These are phyloP conservation scores for Zaprionus gabonicus DNA, from an alignment of 1,140 invertebrate species.

Conservation along the genomic window DNA sequence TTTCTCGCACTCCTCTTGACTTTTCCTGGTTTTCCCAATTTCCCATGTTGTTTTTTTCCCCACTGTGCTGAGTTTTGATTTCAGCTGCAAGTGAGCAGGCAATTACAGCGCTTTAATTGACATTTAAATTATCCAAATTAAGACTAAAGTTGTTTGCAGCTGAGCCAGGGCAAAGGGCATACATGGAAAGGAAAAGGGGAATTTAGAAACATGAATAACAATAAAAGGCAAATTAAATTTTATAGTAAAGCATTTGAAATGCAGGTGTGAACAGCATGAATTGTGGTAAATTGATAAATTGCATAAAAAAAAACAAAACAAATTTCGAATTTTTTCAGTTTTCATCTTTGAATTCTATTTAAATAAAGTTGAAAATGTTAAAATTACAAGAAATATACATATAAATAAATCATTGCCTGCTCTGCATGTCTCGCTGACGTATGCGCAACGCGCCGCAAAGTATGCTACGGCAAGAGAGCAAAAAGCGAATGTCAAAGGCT, in stretches of 20 bases:
- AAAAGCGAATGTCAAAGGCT: conserved; percentile 11
- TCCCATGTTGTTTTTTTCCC: not conserved
- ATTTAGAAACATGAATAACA: not conserved
- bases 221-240: not conserved
- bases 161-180: not conserved
- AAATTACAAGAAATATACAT: not conserved
- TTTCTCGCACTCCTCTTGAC: not conserved
- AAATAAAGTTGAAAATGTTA: not conserved
- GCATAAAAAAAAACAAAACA: not conserved
- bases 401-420: not conserved
- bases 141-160: not conserved
- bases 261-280: not conserved
- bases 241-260: not conserved
- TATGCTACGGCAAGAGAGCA: conserved; percentile 8
- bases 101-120: conserved; percentile 33
- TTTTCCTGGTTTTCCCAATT: not conserved
- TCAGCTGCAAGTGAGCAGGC: conserved; percentile 10
- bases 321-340: not conserved
- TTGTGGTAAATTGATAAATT: not conserved
- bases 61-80: not conserved
- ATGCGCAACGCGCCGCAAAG: conserved; percentile 22
- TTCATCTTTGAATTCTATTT: not conserved
- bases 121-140: conserved; percentile 24
- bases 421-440: conserved; percentile 5
- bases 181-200: too few relatives aligned